These are phyloP conservation scores for Istiophorus platypterus DNA, from an alignment of 2,113 vertebrate genomes.

Conservation along the genomic window DNA sequence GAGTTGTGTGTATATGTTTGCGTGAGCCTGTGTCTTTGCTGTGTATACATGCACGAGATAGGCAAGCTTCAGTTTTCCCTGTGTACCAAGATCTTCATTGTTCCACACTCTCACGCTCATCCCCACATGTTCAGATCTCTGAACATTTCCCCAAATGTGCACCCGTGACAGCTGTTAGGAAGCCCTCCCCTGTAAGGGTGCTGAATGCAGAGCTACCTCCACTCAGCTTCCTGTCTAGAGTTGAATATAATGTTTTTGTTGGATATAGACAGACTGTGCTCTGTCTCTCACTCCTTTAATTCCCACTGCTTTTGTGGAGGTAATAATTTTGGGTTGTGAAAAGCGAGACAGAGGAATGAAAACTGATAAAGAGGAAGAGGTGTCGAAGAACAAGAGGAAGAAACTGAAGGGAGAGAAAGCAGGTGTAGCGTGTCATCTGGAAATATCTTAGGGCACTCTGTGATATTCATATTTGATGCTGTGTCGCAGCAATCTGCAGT, in stretches of 20 bases:
- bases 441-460: constrained; percentile 35
- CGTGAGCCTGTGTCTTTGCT: constrained; percentile 11
- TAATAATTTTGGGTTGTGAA: constrained; percentile 32
- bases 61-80: constrained; percentile 15
- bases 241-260: constrained; percentile 23
- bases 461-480: constrained; percentile 35
- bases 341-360: background rate
- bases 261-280: constrained; percentile 23
- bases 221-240: constrained; percentile 27
- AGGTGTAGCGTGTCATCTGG: constrained; percentile 49
- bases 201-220: constrained; percentile 36
- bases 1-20: background rate
- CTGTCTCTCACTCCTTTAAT: constrained; percentile 25
- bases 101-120: background rate
- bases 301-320: constrained; percentile 26
- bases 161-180: constrained; percentile 37
- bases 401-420: constrained; percentile 17
- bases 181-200: constrained; percentile 7
- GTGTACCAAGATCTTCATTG: constrained; percentile 12
- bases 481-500: background rate
- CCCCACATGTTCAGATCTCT: background rate
- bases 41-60: constrained; percentile 23
- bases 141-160: constrained; percentile 2
- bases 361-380: background rate
- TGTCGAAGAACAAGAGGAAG: constrained; percentile 11